Conservation (phyloP, 2,888 invertebrate species). For the Macroteleia sp. region DNA sequence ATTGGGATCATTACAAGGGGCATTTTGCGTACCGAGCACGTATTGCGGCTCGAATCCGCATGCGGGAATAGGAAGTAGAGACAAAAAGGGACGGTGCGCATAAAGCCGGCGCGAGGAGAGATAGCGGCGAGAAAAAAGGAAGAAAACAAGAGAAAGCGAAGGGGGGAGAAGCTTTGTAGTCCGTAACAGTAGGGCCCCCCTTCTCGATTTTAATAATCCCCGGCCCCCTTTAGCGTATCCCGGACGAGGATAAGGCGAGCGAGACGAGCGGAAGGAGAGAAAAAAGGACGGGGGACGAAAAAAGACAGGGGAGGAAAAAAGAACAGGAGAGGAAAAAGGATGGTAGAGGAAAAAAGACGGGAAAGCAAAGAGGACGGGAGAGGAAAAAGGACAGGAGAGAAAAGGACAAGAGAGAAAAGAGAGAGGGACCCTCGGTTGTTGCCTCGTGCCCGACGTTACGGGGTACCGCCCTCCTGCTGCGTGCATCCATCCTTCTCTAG, state of each 20-base stretch:
- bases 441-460: constrained; percentile 79
- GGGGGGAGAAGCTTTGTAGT: constrained; percentile 55
- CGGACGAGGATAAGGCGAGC: constrained; percentile 68
- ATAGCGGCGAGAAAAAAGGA: constrained; percentile 25
- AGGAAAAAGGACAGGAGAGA: constrained; percentile 55
- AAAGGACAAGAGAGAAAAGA: constrained; percentile 32
- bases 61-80: constrained; percentile 65
- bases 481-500: constrained; percentile 67
- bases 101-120: constrained; percentile 35
- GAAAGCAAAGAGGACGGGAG: constrained; percentile 63
- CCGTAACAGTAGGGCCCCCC: constrained; percentile 72
- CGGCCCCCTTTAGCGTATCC: constrained; percentile 74
- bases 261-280: constrained; percentile 56
- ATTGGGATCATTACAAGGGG: constrained; percentile 79
- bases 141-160: constrained; percentile 18
- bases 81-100: constrained; percentile 50
- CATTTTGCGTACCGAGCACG: constrained; percentile 76
- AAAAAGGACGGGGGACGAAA: constrained; percentile 34
- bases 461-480: constrained; percentile 77
- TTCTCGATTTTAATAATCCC: constrained; percentile 77
- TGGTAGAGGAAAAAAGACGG: constrained; percentile 36
- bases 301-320: constrained; percentile 61
- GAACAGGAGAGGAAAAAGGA: constrained; percentile 52
- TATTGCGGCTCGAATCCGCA: constrained; percentile 72
- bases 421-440: constrained; percentile 64